These are phyloP conservation scores for Palythoa grandiflora DNA, from an alignment of 92 coral and sea anemone genomes.

Conservation along the genomic window DNA sequence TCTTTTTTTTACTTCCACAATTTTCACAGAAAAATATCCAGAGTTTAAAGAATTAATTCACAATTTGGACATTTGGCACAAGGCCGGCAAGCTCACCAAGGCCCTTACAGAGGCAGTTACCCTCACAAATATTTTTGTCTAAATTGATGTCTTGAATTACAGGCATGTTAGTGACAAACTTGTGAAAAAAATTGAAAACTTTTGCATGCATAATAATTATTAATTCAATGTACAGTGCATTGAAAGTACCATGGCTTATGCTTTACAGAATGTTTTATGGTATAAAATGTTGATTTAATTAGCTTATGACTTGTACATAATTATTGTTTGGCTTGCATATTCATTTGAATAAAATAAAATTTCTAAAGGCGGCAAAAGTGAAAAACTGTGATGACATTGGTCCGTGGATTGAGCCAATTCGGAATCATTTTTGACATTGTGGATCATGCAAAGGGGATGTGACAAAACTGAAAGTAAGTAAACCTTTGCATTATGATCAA, in stretches of 20 bases:
- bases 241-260: background rate
- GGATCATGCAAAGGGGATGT: constrained; percentile 53
- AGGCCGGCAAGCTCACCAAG: constrained; percentile 35
- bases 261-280: background rate
- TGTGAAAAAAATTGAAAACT: background rate
- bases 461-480: constrained; percentile 52
- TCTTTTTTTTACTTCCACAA: constrained; percentile 15
- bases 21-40: constrained; percentile 26
- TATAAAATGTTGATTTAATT: constrained; percentile 20
- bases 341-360: constrained; percentile 11
- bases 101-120: constrained; percentile 38
- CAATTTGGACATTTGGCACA: constrained; percentile 29
- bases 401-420: constrained; percentile 61
- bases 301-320: constrained; percentile 2
- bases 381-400: constrained; percentile 53
- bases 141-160: background rate
- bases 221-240: background rate
- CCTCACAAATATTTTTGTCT: background rate
- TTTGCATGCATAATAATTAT: background rate
- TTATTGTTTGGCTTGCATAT: constrained; percentile 11
- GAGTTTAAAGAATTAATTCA: background rate
- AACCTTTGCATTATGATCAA: background rate
- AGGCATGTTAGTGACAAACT: constrained; percentile 17
- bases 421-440: constrained; percentile 67
- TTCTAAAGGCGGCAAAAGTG: constrained; percentile 59